Percentiles rank a stretch among this genome's conserved stretches.
Evolutionary conservation across 2,888 invertebrate genomes (phyloP).

Genomic region (Melipona bicolor): DNA sequence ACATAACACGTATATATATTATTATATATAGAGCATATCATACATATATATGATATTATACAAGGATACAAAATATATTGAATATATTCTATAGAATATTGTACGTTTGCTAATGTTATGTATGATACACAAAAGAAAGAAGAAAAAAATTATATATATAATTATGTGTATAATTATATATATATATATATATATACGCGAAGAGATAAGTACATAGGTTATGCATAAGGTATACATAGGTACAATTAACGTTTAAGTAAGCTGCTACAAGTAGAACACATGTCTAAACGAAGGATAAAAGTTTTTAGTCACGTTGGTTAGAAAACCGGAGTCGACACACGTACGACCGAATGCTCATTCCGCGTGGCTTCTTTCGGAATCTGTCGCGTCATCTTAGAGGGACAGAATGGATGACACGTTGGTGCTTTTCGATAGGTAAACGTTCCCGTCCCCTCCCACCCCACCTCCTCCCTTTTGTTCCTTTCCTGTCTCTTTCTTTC

Average conservation of each 20-base stretch:
- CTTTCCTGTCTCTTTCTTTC: constrained; percentile 28
- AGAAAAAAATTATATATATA: constrained; percentile 60
- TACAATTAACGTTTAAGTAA: constrained; percentile 59
- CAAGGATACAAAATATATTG: constrained; percentile 58
- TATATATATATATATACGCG: constrained; percentile 44
- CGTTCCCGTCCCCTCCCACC: constrained; percentile 38
- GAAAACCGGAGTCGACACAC: constrained; percentile 10
- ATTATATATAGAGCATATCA: constrained; percentile 40
- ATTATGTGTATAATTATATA: constrained; percentile 54
- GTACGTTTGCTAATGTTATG: constrained; percentile 71
- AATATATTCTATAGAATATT: constrained; percentile 73
- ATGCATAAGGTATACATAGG: constrained; percentile 62
- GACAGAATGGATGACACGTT: constrained; percentile 46
- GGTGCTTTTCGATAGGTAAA: constrained; percentile 66
- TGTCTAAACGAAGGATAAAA: constrained; percentile 20
- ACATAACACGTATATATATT: constrained; percentile 49
- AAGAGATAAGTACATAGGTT: constrained; percentile 50
- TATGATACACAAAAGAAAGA: constrained; percentile 57
- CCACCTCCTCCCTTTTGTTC: constrained; percentile 39
- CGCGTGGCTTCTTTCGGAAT: constrained; percentile 38
- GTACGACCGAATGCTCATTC: constrained; percentile 39
- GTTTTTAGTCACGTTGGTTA: constrained; percentile 53
- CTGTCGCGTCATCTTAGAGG: constrained; percentile 39
- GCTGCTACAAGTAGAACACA: constrained; percentile 51
- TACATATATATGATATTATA: constrained; percentile 62